phyloP scores from a whole-genome alignment of 2,888 invertebrate genomes.

The Hyppa rectilinea region DNA sequence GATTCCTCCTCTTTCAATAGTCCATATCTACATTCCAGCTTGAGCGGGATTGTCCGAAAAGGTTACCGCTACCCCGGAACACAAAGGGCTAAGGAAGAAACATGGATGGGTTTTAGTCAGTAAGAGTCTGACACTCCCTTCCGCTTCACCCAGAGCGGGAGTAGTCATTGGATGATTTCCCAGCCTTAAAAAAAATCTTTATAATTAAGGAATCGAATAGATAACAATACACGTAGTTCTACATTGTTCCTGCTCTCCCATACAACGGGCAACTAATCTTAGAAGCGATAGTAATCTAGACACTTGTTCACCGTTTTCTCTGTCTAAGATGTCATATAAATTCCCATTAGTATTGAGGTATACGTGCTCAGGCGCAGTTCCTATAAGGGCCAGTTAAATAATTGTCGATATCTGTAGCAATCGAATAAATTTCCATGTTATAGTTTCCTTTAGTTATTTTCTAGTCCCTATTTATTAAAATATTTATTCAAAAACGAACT shows the following conservation, averaged over 20 bases:
- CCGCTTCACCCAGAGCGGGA: too few relatives aligned
- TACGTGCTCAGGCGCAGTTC: constrained; percentile 48
- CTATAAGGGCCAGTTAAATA: constrained; percentile 14
- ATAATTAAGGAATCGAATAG: not conserved
- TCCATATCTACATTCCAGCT: not conserved
- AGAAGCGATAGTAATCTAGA: constrained; percentile 43
- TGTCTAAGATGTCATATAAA: constrained; percentile 53
- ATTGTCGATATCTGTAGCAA: constrained; percentile 3
- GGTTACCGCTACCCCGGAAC: too few relatives aligned
- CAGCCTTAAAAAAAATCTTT: too few relatives aligned
- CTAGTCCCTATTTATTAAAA: not conserved
- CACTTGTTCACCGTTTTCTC: constrained; percentile 39
- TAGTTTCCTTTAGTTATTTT: not conserved
- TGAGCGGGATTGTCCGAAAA: too few relatives aligned
- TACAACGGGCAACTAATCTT: constrained; percentile 31
- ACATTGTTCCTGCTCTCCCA: constrained; percentile 8
- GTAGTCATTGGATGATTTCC: too few relatives aligned
- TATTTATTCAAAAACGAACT: not conserved
- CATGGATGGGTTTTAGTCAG: too few relatives aligned
- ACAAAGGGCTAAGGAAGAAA: too few relatives aligned
- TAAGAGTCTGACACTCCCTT: too few relatives aligned
- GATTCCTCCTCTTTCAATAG: not conserved
- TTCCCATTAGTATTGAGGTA: constrained; percentile 46
- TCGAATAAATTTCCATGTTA: not conserved
- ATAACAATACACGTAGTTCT: constrained; percentile 7